These are phyloP conservation scores for Schizaphis graminum DNA, from an alignment of 2,888 invertebrate genomes.

Conservation along the genomic window DNA sequence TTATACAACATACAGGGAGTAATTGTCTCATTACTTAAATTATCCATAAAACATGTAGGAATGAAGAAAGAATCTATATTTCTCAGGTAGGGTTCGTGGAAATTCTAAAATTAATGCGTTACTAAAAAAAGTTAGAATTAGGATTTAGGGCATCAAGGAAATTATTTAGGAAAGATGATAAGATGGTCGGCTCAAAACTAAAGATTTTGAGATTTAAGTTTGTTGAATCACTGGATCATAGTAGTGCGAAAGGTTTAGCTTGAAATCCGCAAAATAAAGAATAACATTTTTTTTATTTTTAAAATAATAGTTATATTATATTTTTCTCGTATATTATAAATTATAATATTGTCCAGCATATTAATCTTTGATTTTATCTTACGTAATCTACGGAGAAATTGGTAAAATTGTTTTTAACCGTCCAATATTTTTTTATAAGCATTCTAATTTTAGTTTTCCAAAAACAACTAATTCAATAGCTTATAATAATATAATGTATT, in stretches of 20 bases:
- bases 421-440: neutral
- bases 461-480: neutral
- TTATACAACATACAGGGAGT: neutral
- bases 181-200: neutral
- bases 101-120: neutral
- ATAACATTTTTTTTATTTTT: neutral
- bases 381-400: neutral
- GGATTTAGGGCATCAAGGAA: neutral
- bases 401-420: neutral
- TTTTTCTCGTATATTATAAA: neutral
- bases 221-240: neutral
- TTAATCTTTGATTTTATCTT: neutral
- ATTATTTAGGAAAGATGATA: neutral
- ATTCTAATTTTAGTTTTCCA: neutral
- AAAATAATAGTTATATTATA: neutral
- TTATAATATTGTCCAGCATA: neutral
- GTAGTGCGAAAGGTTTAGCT: no score
- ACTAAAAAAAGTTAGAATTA: neutral
- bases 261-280: neutral
- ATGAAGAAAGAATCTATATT: neutral
- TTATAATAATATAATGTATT: neutral
- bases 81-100: neutral
- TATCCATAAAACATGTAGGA: neutral
- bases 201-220: neutral
- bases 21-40: neutral